Percentiles rank a stretch among this genome's conserved stretches.
Evolutionary conservation across 2,888 invertebrate species (phyloP).

Genomic region (Cheilosia impressa): DNA sequence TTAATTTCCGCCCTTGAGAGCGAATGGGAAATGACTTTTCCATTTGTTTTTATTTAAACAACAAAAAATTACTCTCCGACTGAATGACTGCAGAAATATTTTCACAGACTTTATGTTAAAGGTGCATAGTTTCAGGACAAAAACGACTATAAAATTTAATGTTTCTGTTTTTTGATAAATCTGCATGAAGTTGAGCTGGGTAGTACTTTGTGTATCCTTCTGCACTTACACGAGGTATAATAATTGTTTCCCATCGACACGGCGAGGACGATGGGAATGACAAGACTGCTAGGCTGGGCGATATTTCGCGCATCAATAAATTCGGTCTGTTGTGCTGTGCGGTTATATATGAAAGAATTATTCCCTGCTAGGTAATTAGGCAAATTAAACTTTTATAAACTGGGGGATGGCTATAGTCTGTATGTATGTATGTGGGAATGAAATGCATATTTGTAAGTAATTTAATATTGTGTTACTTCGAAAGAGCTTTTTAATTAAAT

Average conservation of each 20-base stretch:
- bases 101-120: not conserved
- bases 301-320: constrained; percentile 57
- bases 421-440: too few relatives aligned
- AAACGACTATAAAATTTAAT: not conserved
- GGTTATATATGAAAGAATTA: not conserved
- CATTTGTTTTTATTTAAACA: constrained; percentile 63
- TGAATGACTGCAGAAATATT: constrained; percentile 32
- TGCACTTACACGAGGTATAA: constrained; percentile 16
- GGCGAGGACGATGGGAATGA: constrained; percentile 14
- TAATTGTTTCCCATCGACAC: constrained; percentile 36
- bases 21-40: constrained; percentile 65
- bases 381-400: too few relatives aligned
- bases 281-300: not conserved
- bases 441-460: not conserved
- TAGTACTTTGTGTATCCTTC: not conserved
- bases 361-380: too few relatives aligned
- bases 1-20: constrained; percentile 64
- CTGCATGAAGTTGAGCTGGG: too few relatives aligned
- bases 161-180: too few relatives aligned
- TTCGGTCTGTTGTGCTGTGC: constrained; percentile 2
- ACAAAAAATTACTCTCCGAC: constrained; percentile 40
- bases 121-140: not conserved
- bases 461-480: not conserved
- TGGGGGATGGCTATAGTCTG: too few relatives aligned
- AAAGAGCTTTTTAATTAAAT: not conserved